Evolutionary conservation across 2,888 invertebrate genomes (phyloP), one percentile per base, ranked within the genome.

Genomic region (Eupithecia inturbata): DNA sequence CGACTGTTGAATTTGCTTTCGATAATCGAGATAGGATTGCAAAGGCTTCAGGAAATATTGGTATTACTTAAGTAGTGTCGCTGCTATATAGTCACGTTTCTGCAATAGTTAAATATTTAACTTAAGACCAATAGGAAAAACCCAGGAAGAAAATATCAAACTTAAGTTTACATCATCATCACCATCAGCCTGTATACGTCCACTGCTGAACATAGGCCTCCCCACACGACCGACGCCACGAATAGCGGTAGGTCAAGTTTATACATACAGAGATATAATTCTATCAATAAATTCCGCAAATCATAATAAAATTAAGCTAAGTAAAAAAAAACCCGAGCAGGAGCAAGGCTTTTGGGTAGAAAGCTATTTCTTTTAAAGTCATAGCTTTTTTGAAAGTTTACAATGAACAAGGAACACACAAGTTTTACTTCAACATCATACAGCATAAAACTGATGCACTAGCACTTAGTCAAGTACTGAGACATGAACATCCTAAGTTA

Each of bases 11-110:
- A 68, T 49, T 68, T 68, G 36, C 53, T 53, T 33, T 41, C 45
- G 10, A 68, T 53, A 68, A 68, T 53, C 49, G n/a, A 68, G 53
- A 64, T n/a, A n/a, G 22, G 31, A 49, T 68, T 49, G 53, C 41
- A 49, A 68, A 26, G 68, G 36, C 10, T 39, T 36, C 39, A 16
- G 22, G 14, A 66, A 26, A 22, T 22, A 22, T 66, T 62, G 62
- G 28, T 62, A 19, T 62, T 14, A 26, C 3, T 57, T 22, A 57
- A n/a, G 57, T 57, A 7, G 10, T 53, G 22, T 12, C 10, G 53
- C 22, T 22, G 53, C n/a, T 49, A n/a, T n/a, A 9, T n/a, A n/a
- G 49, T 53, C 22, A 22, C 53, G 22, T 53, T 53, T 53, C 22
- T 49, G n/a, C n/a, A 49, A 3, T 19, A 45, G n/a, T 22, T 0